Evolutionary conservation across 1,140 invertebrate species (phyloP), one percentile per base, ranked within the genome.

Genomic region (Apocrypta bakeri): DNA sequence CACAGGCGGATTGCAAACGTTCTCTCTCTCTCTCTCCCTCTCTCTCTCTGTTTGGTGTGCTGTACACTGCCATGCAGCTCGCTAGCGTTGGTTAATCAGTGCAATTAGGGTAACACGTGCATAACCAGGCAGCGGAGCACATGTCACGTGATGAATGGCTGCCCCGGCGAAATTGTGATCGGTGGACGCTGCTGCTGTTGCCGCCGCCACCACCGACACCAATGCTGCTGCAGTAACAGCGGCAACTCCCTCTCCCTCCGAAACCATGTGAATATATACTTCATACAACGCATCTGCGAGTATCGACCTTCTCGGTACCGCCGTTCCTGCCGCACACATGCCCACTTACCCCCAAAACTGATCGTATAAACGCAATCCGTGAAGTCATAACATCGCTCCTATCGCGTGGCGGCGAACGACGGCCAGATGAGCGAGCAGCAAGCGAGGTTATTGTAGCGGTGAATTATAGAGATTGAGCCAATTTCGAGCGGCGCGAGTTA

Each of bases 91-190:
- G 85, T 87, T 88, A 88, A 89, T 88, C 84, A 82, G 82, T 68
- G 86, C 87, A 87, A 88, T 88, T 87, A 88, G 86, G 85, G 87
- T 87, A 88, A 88, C 88, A 88, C 87, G 84, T 88, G 88, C 87
- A 86, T 85, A 86, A 84, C 85, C 86, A 88, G 85, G 85, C 86
- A 87, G 84, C 80, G 83, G 84, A 84, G 82, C 88, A 89, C 86
- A 88, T 88, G 88, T 86, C 84, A 87, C 88, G 88, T 89, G 88
- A 88, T 88, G 87, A 89, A 89, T 88, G 86, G 82, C 78, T 76
- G 77, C 1, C 69, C 56, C 71, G 72, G 85, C 83, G 73, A 88
- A 88, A 88, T 89, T 88, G 87, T 87, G 88, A 89, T 89, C 88
- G 86, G 87, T 88, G 84, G 85, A 87, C 82, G 79, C 79, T 69